These are phyloP conservation scores for Clistopyga incitator DNA, from an alignment of 2,888 invertebrate species.

Conservation along the genomic window DNA sequence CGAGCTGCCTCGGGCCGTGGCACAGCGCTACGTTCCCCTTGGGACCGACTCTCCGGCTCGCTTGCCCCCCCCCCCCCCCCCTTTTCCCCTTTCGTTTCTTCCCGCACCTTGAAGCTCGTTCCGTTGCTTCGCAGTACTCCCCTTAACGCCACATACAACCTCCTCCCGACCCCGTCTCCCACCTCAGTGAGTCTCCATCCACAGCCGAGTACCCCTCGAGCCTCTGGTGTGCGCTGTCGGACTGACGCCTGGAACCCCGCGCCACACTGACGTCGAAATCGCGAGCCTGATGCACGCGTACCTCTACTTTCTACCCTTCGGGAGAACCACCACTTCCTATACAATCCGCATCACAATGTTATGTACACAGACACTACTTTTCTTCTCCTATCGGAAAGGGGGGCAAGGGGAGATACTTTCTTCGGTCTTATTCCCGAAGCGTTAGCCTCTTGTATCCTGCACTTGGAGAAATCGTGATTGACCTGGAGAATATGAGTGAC, in stretches of 20 bases:
- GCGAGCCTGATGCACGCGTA: conserved; percentile 19
- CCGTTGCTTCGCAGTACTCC: conserved; percentile 65
- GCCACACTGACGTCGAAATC: conserved; percentile 58
- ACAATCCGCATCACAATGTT: conserved; percentile 17
- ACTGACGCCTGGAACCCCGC: conserved; percentile 53
- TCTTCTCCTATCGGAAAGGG: conserved; percentile 34
- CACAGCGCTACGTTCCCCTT: conserved; percentile 81
- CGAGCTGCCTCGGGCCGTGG: conserved; percentile 82
- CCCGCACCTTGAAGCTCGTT: conserved; percentile 68
- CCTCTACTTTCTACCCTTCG: conserved; percentile 31
- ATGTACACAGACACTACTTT: conserved; percentile 42
- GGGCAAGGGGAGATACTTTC: background rate
- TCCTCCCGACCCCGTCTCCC: conserved; percentile 34
- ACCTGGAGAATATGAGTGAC: no score
- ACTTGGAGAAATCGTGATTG: no score
- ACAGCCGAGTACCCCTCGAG: conserved; percentile 56
- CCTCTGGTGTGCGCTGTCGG: conserved; percentile 60
- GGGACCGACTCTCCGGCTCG: conserved; percentile 78
- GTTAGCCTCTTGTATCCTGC: background rate
- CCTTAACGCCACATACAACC: conserved; percentile 63
- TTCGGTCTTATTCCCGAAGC: background rate
- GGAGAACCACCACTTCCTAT: conserved; percentile 47
- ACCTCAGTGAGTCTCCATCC: conserved; percentile 51
- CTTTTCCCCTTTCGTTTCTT: conserved; percentile 64
- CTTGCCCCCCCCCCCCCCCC: conserved; percentile 61